These are phyloP conservation scores for Halyomorpha halys DNA, from an alignment of 1,140 invertebrate species.

Conservation along the genomic window DNA sequence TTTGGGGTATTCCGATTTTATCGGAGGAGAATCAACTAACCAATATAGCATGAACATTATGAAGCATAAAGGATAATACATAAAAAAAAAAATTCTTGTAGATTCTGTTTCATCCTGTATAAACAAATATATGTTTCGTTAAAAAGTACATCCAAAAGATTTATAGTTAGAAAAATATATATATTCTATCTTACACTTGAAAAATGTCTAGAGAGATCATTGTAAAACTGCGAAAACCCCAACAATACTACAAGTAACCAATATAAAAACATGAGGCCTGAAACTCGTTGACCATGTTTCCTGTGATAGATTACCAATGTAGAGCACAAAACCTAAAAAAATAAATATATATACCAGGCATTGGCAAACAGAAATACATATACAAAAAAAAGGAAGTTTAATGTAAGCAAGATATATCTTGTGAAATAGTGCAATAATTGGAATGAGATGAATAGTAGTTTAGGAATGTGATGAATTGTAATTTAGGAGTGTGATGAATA, in stretches of 20 bases:
- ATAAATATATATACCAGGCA: background rate
- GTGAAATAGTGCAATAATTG: no score
- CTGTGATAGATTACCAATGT: conserved; percentile 64
- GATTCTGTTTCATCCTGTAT: no score
- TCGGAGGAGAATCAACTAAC: conserved; percentile 63
- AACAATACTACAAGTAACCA: conserved; percentile 66
- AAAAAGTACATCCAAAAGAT: no score
- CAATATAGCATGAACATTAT: conserved; percentile 70
- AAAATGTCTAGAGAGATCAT: conserved; percentile 41
- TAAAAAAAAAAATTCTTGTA: conserved; percentile 53
- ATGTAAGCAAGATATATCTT: no score
- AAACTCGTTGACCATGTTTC: conserved; percentile 72
- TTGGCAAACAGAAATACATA: no score
- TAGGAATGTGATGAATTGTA: no score
- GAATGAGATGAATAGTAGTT: no score
- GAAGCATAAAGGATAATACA: conserved; percentile 67
- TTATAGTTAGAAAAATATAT: no score
- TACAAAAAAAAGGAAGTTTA: no score
- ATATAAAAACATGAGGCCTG: conserved; percentile 78
- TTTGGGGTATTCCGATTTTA: conserved; percentile 53
- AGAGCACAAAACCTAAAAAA: conserved; percentile 54
- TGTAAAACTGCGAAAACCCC: conserved; percentile 61
- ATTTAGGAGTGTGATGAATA: no score
- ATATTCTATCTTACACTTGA: background rate
- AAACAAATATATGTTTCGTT: no score